Evolutionary conservation across 2,113 vertebrate species (phyloP).

Genomic region (Plectropomus leopardus): DNA sequence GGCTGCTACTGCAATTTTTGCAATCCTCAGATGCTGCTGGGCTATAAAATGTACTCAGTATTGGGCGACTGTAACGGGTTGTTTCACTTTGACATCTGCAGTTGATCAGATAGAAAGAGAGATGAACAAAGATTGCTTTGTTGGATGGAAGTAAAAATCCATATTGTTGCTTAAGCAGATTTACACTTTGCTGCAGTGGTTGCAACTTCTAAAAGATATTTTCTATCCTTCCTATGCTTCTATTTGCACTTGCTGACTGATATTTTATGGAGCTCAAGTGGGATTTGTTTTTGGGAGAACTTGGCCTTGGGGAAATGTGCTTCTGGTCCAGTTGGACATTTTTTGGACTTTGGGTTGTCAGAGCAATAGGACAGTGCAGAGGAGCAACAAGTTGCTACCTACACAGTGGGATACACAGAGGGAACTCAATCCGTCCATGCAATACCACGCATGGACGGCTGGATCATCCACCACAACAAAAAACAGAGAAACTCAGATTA

Average conservation of each 20-base stretch:
- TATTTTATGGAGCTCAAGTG: neutral
- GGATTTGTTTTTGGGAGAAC: too few relatives aligned
- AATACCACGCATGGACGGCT: too few relatives aligned
- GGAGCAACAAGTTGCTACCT: too few relatives aligned
- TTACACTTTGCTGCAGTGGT: neutral
- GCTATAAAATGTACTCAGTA: constrained; percentile 59
- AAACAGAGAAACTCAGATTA: too few relatives aligned
- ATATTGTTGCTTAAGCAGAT: neutral
- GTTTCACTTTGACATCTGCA: constrained; percentile 65
- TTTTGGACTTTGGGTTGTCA: too few relatives aligned
- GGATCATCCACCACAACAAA: too few relatives aligned
- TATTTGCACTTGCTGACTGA: neutral
- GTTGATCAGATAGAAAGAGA: constrained; percentile 46
- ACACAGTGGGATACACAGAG: too few relatives aligned
- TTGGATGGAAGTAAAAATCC: neutral
- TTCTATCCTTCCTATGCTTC: neutral
- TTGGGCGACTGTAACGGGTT: constrained; percentile 31
- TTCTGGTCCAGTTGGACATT: too few relatives aligned
- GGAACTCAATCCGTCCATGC: too few relatives aligned
- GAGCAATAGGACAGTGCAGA: too few relatives aligned
- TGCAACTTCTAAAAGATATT: neutral
- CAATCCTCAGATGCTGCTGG: constrained; percentile 40
- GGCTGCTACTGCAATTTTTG: constrained; percentile 43
- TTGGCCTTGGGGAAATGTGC: too few relatives aligned
- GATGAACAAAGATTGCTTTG: neutral